Evolutionary conservation across 2,888 invertebrate species (phyloP), one percentile per base, ranked within the genome.

Genomic region (Drosophila rubida): DNA sequence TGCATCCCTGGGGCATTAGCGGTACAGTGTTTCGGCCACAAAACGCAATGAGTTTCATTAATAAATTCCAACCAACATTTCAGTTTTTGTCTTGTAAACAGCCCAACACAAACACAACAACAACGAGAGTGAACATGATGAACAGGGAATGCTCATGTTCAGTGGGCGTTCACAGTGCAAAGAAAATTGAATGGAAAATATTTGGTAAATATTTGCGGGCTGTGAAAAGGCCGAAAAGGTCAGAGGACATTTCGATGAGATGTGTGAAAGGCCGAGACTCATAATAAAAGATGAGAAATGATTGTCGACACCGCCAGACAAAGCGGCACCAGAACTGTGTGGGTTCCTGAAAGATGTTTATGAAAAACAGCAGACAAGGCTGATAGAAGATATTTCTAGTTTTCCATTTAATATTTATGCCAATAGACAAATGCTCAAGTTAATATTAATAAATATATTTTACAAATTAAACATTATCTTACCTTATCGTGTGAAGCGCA

Each of bases 161-260:
- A 50, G 65, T 55, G 66, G 89, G 86, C 77, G 89, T 87, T 69
- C 42, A 67, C 72, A 42, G 37, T 63, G 69, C 62, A 54, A 63
- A 30, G 57, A 65, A 70, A 75, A 62, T 55, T 62, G 45, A 75
- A 78, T 69, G 69, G 62, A 76, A 86, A 83, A 86, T 85, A 85
- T 87, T 87, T 89, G 75, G 86, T 83, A 88, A 89, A 89, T 81
- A 89, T 89, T 89, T 87, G 89, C 77, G 51, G 48, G 30, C 59
- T 48, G 48, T 25, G 35, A 51, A 45, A 59, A 22, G 58, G 48
- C 44, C 61, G 57, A 37, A 78, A 65, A 37, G 72, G 55, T 61
- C 73, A 69, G 45, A 67, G 69, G 68, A 69, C 57, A 79, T 25
- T 39, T 6, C 27, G 41, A 57, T 62, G 51, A 45, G 46, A 63